These are phyloP conservation scores for Steatornis caripensis DNA, from an alignment of 2,113 vertebrate genomes.

Conservation along the genomic window DNA sequence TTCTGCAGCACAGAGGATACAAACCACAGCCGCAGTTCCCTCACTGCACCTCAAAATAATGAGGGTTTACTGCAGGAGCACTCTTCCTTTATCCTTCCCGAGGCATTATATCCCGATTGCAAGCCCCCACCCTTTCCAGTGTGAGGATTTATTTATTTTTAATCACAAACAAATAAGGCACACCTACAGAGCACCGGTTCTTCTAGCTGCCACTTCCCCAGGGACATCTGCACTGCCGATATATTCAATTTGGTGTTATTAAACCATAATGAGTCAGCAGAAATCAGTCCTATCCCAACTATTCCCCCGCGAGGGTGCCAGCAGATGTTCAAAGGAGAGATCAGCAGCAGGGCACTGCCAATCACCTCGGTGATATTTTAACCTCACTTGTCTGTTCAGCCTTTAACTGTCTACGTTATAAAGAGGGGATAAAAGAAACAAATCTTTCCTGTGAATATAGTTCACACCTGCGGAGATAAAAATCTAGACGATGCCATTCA, in stretches of 20 bases:
- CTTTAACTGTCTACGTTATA: not conserved
- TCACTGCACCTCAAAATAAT: not conserved
- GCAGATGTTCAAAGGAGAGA: constrained; percentile 27
- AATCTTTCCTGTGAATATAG: not conserved
- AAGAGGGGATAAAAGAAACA: not conserved
- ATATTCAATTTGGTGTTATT: constrained; percentile 35
- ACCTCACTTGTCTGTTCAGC: not conserved
- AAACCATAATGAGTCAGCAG: constrained; percentile 42
- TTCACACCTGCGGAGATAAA: not conserved
- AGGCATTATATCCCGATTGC: not conserved
- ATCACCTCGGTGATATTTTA: not conserved
- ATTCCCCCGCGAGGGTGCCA: not conserved
- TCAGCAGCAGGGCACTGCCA: not conserved
- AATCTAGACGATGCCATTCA: not conserved
- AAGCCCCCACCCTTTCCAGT: not conserved
- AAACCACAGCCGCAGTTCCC: not conserved
- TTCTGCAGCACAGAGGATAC: not conserved
- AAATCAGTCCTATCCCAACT: not conserved
- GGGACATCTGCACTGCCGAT: not conserved
- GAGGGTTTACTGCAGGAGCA: not conserved
- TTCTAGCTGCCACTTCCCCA: not conserved
- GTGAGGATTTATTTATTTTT: not conserved
- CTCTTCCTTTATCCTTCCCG: not conserved
- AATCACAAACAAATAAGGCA: not conserved
- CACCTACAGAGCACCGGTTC: not conserved